Evolutionary conservation across 2,797 vertebrate species (phyloP).

Genomic region (Myoxocephalus aenaeus): DNA sequence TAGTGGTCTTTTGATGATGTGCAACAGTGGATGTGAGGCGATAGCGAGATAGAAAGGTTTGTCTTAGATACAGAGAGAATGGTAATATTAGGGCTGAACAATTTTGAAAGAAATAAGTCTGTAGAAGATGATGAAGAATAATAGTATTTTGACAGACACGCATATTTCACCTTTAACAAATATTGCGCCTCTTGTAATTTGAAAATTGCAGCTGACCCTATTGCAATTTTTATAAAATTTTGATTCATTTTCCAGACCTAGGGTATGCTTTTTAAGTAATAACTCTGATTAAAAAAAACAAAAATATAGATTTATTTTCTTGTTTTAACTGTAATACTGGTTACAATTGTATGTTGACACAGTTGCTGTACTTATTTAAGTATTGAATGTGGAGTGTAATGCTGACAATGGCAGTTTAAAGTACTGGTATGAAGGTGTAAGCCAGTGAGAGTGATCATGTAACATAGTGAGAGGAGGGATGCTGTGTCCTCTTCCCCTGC

Average conservation of each 20-base stretch:
- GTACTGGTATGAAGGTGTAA: slow-evolving; percentile 26
- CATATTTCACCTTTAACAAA: neutral
- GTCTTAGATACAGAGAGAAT: neutral
- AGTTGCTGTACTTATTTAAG: slow-evolving; percentile 5
- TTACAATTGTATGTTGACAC: neutral
- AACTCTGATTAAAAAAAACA: neutral
- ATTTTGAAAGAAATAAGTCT: neutral
- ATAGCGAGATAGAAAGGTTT: neutral
- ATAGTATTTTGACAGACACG: neutral
- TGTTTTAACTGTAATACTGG: neutral
- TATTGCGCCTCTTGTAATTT: too few relatives aligned
- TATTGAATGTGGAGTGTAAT: slow-evolving; percentile 1
- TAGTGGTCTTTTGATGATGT: slow-evolving; percentile 51
- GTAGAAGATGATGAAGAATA: neutral
- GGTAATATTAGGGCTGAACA: too few relatives aligned
- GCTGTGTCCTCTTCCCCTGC: slow-evolving; percentile 43
- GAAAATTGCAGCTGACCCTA: neutral
- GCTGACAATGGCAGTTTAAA: slow-evolving; percentile 30
- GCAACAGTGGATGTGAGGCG: slow-evolving; percentile 21
- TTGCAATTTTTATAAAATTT: neutral
- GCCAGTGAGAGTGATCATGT: slow-evolving; percentile 38
- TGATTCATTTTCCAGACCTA: neutral
- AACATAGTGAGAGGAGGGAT: slow-evolving; percentile 45
- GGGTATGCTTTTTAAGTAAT: neutral
- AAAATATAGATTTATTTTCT: neutral